Percentiles rank a stretch among this genome's conserved stretches.
phyloP scores from a whole-genome alignment of 2,797 vertebrate species.

The Manis javanica region DNA sequence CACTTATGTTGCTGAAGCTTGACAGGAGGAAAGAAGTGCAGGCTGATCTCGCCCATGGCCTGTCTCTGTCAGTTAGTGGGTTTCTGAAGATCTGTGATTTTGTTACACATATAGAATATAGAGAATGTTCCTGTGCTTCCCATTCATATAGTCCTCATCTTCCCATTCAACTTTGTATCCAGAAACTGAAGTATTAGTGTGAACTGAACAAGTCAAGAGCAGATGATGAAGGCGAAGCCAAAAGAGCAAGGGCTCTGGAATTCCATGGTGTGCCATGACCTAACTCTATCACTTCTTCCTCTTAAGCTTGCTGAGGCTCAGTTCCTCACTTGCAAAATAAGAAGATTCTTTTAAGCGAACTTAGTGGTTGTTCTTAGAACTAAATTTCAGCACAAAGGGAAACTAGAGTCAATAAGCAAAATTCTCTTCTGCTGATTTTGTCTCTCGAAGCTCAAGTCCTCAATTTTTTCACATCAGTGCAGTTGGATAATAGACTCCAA shows the following conservation, averaged over 20 bases:
- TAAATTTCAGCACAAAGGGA: background rate
- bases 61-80: background rate
- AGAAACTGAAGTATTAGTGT: background rate
- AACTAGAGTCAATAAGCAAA: background rate
- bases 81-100: background rate
- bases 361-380: background rate
- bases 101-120: background rate
- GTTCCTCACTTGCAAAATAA: background rate
- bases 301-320: background rate
- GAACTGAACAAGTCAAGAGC: background rate
- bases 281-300: background rate
- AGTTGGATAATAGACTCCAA: background rate
- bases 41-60: background rate
- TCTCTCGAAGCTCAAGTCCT: background rate
- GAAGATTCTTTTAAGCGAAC: background rate
- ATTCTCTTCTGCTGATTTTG: background rate
- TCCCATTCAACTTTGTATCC: background rate
- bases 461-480: background rate
- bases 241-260: background rate
- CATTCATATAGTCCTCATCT: background rate
- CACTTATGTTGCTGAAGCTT: background rate
- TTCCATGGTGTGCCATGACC: background rate
- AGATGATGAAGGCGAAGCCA: background rate
- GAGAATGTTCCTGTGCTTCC: background rate
- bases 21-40: background rate